A percentile compares a stretch with the other conserved stretches of the same genome.
Conservation (phyloP, 2,113 vertebrate genomes). For the Stomatorhinus ivindoensis region DNA sequence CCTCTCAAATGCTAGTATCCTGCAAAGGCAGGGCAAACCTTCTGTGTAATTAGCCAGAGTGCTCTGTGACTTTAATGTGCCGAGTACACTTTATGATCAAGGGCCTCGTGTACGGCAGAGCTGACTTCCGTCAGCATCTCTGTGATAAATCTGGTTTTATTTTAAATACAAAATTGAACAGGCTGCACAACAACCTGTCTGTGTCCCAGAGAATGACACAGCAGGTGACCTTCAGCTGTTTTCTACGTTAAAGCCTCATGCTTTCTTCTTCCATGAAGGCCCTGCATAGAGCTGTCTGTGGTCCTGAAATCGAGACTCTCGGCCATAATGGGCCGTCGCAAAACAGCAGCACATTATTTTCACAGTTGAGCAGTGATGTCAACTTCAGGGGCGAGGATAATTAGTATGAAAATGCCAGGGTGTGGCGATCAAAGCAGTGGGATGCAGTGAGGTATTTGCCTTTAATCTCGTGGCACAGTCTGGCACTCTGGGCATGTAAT, state of each 20-base stretch:
- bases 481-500: neutral
- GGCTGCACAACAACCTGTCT: neutral
- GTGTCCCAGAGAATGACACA: neutral
- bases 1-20: neutral
- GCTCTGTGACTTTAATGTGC: conserved; percentile 10
- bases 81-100: neutral
- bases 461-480: neutral
- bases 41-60: conserved; percentile 5
- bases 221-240: neutral
- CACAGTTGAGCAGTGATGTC: neutral
- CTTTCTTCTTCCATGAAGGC: neutral
- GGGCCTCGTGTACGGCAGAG: neutral
- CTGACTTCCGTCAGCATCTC: neutral
- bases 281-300: neutral
- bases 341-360: neutral
- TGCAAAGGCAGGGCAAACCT: neutral
- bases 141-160: neutral
- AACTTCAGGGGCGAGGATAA: neutral
- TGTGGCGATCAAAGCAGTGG: neutral
- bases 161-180: neutral
- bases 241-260: neutral
- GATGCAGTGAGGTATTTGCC: neutral
- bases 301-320: conserved; percentile 16
- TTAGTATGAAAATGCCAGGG: neutral
- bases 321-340: neutral